Base-by-base conservation (phyloP, 2,888 invertebrate genomes). In the Sesia apiformis region DNA sequence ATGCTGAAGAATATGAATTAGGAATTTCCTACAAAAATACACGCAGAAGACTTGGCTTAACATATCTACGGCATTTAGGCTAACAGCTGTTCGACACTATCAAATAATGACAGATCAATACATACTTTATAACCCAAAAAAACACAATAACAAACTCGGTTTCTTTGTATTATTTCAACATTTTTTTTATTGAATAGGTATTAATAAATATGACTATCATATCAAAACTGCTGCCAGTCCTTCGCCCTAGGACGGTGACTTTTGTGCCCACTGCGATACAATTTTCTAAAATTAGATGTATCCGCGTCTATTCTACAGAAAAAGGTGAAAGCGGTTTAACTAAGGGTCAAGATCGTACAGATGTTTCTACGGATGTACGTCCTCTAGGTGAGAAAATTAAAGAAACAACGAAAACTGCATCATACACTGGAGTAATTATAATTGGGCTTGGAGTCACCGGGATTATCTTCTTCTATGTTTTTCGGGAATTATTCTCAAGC, bases 391-490 rank as follows among this genome's bases (percentile, higher is more conserved):
- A 94, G 68, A 94, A 93, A 91, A 95, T 97, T 3, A 97, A 96
- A 78, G 96, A 97, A 84, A 95, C 95, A 8, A 95, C 97, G 3
- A 97, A 97, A 84, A 97, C 97, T 62, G 94, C 92, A 3, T 94
- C 95, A 5, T 98, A 98, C 72, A 91, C 95, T 64, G 94, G 94
- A 7, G 92, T 98, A 3, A 95, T 98, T 62, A 69, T 97, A 53
- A 84, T 93, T 43, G 97, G 97, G 2, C 76, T 97, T 57, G 95
- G 95, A 46, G 93, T 97, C 1, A 96, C 96, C 49, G 95, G 94
- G 39, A 84, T 94, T 3, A 93, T 98, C 77, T 94, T 96, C 72
- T 98, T 94, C 78, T 93, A 94, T 53, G 93, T 98, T 57, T 95
- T 96, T 66, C 91, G 92, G 58, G 98, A 98, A 81, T 82, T 98